Evolutionary conservation across 23 tunicate species (phyloP), one percentile per base, ranked within the genome.

Genomic region (Trididemnum clinides): DNA sequence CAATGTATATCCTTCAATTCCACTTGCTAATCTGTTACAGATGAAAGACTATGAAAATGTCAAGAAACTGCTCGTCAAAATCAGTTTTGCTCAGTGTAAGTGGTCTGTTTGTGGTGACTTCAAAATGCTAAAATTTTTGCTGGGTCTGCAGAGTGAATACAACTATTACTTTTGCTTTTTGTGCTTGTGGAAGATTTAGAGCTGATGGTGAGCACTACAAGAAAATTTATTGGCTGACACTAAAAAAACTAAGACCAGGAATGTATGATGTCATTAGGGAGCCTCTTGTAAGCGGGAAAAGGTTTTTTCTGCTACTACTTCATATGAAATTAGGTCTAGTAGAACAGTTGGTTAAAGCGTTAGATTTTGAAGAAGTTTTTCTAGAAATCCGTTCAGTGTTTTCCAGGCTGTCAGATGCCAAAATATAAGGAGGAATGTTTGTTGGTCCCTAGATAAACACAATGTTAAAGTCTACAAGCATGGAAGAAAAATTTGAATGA

Each of bases 201-300:
- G 77, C 77, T 70, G 77, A 70, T 21, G 77, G n/a, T n/a, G n/a
- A n/a, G n/a, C n/a, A n/a, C n/a, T n/a, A n/a, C n/a, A n/a, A n/a
- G n/a, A n/a, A n/a, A n/a, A n/a, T n/a, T n/a, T n/a, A n/a, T n/a
- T n/a, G n/a, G n/a, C n/a, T n/a, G n/a, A n/a, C n/a, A n/a, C n/a
- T n/a, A n/a, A n/a, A n/a, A n/a, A n/a, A n/a, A n/a, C n/a, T 74
- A 22, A 74, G 57, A 39, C 80, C 58, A 74, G 80, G 80, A 74
- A 74, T 35, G 57, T 25, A 74, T 44, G 38, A 74, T 25, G 58
- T 74, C 5, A 74, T 74, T 22, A 5, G 32, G 5, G 58, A 74
- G 6, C 57, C 80, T 37, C 80, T 74, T 74, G 38, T 70, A 27
- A 28, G 26, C 31, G 10, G 80, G 28, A 38, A 79, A 51, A 78